Evolutionary conservation across 2,888 invertebrate species (phyloP).

Genomic region (Cyaniris semiargus): DNA sequence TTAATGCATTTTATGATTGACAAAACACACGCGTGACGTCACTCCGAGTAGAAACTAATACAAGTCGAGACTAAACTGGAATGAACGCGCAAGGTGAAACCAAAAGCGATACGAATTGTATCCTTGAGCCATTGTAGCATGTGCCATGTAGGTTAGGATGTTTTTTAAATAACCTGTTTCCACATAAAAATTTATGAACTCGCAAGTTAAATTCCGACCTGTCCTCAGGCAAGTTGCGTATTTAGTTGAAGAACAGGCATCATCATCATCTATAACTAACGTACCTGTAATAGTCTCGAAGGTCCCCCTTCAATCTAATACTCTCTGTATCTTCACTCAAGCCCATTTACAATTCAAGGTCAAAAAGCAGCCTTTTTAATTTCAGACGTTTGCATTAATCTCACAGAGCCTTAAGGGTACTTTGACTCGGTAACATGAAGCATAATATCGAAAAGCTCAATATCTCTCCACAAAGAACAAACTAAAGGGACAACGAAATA

Average conservation of each 20-base stretch:
- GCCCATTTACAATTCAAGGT: no score
- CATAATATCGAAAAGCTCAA: not conserved
- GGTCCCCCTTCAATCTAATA: not conserved
- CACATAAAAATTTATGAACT: not conserved
- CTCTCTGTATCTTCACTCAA: no score
- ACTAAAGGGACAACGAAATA: not conserved
- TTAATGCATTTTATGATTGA: conserved; percentile 19
- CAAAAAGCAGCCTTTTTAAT: not conserved
- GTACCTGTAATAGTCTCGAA: no score
- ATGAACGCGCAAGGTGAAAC: conserved; percentile 25
- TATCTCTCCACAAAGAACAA: not conserved
- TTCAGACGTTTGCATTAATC: not conserved
- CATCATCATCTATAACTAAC: not conserved
- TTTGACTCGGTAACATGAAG: not conserved
- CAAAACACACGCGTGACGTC: conserved; percentile 19
- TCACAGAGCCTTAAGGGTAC: not conserved
- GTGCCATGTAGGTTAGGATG: conserved; percentile 8
- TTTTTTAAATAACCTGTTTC: conserved; percentile 14
- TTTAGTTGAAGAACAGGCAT: not conserved
- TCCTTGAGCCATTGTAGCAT: conserved; percentile 23
- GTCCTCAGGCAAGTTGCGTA: not conserved
- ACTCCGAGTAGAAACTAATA: conserved; percentile 10
- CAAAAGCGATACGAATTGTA: conserved; percentile 26
- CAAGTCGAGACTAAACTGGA: conserved; percentile 26
- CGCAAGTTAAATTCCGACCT: not conserved